These are phyloP conservation scores for Dolichotis patagonum DNA, from an alignment of 2,113 vertebrate genomes.

Conservation along the genomic window DNA sequence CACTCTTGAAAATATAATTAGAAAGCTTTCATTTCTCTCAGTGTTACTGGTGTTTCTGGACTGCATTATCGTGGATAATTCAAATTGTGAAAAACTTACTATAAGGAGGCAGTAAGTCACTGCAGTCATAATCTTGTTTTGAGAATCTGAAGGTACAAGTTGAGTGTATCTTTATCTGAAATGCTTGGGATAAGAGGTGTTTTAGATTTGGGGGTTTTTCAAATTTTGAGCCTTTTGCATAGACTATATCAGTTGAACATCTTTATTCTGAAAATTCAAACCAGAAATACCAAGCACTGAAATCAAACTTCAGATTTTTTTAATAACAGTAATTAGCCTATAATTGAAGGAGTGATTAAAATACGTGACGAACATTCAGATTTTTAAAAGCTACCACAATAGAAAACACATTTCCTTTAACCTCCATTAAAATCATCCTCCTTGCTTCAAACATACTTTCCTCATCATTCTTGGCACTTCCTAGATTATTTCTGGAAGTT, in stretches of 20 bases:
- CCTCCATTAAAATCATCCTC: not conserved
- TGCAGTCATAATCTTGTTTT: not conserved
- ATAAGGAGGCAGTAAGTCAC: not conserved
- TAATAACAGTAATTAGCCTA: not conserved
- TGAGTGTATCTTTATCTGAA: not conserved
- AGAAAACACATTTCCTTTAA: not conserved
- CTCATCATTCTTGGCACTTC: not conserved
- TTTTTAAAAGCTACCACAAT: not conserved
- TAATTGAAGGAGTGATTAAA: not conserved
- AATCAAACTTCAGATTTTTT: not conserved
- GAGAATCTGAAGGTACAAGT: not conserved
- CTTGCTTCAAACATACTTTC: not conserved
- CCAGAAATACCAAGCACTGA: not conserved
- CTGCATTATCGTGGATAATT: not conserved
- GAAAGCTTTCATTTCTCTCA: slow-evolving; percentile 46
- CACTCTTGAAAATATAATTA: not conserved
- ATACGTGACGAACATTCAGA: not conserved
- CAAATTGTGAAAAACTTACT: not conserved
- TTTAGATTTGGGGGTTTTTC: not conserved
- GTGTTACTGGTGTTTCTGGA: slow-evolving; percentile 27
- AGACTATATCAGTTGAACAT: not conserved
- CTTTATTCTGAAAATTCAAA: not conserved
- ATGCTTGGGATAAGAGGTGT: not conserved
- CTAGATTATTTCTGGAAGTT: not conserved
- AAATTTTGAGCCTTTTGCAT: not conserved